A percentile compares a stretch with the other conserved stretches of the same genome.
Evolutionary conservation across 2,113 vertebrate species (phyloP).

Genomic region (Fregata magnificens): DNA sequence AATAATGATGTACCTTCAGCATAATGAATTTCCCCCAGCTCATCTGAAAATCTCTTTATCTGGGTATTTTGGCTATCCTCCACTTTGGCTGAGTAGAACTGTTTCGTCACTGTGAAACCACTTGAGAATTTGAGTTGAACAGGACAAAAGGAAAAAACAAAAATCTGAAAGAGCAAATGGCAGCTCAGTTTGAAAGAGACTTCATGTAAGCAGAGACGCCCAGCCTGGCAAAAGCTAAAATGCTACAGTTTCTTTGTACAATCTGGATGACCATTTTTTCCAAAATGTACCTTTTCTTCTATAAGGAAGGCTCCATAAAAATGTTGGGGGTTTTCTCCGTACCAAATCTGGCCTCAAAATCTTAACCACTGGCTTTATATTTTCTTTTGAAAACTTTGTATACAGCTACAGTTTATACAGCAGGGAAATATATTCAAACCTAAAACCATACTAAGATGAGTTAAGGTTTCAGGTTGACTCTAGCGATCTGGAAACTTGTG

Average conservation of each 20-base stretch:
- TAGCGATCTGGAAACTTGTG: not conserved
- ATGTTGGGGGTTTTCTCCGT: not conserved
- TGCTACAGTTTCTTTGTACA: not conserved
- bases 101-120: not conserved
- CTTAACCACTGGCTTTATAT: not conserved
- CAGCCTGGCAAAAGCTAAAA: not conserved
- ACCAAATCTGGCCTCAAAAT: not conserved
- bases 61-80: conserved; percentile 12
- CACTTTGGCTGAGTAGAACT: not conserved
- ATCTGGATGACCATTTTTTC: not conserved
- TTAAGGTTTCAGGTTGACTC: not conserved
- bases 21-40: not conserved
- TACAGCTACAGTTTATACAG: not conserved
- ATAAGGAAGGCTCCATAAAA: not conserved
- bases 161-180: conserved; percentile 2
- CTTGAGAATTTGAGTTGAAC: conserved; percentile 2
- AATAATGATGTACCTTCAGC: conserved; percentile 2
- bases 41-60: conserved; percentile 41
- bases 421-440: not conserved
- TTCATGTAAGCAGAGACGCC: not conserved
- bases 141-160: not conserved
- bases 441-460: not conserved
- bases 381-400: not conserved
- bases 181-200: not conserved
- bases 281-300: not conserved